Conservation (phyloP, 1,140 invertebrate genomes). For the Potamilus streckersoni region DNA sequence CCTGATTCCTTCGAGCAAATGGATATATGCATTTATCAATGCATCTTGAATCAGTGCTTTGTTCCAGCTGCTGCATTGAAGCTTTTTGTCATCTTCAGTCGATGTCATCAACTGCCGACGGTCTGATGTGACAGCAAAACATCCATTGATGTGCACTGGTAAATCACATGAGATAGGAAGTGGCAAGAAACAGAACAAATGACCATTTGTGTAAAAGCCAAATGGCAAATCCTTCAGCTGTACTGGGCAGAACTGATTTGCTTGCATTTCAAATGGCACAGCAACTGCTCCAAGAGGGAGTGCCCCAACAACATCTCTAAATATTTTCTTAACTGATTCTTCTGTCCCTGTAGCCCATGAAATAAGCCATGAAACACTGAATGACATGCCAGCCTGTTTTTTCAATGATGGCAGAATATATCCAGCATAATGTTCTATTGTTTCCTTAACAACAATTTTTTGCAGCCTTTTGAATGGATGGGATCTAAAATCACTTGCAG, state of each 20-base stretch:
- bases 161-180: constrained; percentile 43
- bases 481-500: not conserved
- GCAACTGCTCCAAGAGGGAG: constrained; percentile 20
- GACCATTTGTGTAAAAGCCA: constrained; percentile 14
- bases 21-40: constrained; percentile 2
- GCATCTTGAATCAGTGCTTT: constrained; percentile 5
- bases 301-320: not conserved
- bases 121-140: constrained; percentile 46
- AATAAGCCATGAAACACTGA: constrained; percentile 5
- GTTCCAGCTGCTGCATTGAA: constrained; percentile 11
- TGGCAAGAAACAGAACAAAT: constrained; percentile 51
- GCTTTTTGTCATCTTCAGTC: constrained; percentile 37
- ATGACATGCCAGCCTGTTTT: not conserved
- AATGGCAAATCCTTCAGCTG: not conserved
- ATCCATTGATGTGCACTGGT: constrained; percentile 49
- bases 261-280: not conserved
- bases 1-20: constrained; percentile 1
- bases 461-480: not conserved
- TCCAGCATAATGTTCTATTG: not conserved
- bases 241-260: not conserved
- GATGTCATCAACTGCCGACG: constrained; percentile 30
- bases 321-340: not conserved
- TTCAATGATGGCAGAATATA: not conserved
- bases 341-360: constrained; percentile 8
- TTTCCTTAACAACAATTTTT: constrained; percentile 1